phyloP scores from a whole-genome alignment of 2,888 invertebrate species.

The Plagodis dolabraria region DNA sequence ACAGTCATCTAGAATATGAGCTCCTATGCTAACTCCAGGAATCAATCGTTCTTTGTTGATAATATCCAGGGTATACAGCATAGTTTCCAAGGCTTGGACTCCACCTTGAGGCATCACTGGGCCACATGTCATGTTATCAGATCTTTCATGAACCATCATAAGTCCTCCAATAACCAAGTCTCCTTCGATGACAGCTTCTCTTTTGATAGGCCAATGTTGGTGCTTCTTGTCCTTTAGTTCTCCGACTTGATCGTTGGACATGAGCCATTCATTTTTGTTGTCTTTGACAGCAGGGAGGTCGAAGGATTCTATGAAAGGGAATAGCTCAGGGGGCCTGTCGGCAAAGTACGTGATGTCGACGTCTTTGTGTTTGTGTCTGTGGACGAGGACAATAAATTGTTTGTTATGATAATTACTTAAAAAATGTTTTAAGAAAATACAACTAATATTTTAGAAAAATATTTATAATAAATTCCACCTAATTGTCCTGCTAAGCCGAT shows the following conservation, averaged over 20 bases:
- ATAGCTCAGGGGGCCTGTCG: constrained; percentile 48
- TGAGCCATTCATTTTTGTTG: constrained; percentile 64
- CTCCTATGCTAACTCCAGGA: constrained; percentile 92
- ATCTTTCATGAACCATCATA: constrained; percentile 97
- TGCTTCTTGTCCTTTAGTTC: constrained; percentile 73
- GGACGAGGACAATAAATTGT: not conserved
- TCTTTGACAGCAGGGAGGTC: constrained; percentile 52
- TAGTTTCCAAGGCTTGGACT: constrained; percentile 94
- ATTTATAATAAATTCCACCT: too few species aligned
- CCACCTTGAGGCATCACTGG: constrained; percentile 97
- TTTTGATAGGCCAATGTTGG: constrained; percentile 91
- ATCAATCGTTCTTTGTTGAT: constrained; percentile 88
- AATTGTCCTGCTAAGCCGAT: too few species aligned
- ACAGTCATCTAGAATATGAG: constrained; percentile 96
- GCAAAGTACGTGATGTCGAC: constrained; percentile 47
- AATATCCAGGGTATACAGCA: constrained; percentile 95
- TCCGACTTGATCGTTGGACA: constrained; percentile 71
- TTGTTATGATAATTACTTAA: too few species aligned
- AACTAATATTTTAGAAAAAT: too few species aligned
- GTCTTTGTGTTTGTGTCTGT: constrained; percentile 68
- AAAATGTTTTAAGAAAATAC: too few species aligned
- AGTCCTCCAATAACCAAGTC: constrained; percentile 95
- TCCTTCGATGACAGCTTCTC: constrained; percentile 94
- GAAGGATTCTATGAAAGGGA: constrained; percentile 52
- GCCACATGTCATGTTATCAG: constrained; percentile 94